Conservation (phyloP, 2,888 invertebrate species). For the Drosophila cracens region DNA sequence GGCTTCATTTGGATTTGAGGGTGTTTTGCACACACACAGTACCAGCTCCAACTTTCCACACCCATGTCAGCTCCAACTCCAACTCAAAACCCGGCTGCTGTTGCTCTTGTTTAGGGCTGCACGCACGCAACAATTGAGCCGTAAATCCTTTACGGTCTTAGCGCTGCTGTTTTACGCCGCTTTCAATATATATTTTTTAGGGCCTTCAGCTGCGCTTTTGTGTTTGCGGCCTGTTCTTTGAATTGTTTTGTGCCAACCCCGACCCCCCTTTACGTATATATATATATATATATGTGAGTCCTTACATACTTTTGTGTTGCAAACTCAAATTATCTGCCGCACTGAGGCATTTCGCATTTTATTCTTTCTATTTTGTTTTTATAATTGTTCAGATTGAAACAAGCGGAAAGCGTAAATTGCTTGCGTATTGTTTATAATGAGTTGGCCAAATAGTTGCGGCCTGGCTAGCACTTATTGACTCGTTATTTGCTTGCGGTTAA, state of each 20-base stretch:
- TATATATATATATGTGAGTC: not conserved
- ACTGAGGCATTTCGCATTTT: constrained; percentile 29
- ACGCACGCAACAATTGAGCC: constrained; percentile 82
- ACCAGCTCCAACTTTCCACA: constrained; percentile 5
- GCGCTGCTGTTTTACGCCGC: constrained; percentile 66
- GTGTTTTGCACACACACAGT: constrained; percentile 41
- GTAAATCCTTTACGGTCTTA: constrained; percentile 84
- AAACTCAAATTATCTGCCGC: constrained; percentile 13
- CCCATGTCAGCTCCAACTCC: constrained; percentile 17
- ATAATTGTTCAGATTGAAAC: constrained; percentile 73
- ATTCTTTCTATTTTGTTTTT: constrained; percentile 25
- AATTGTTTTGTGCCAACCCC: constrained; percentile 13
- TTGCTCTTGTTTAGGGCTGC: constrained; percentile 41
- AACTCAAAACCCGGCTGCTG: not conserved
- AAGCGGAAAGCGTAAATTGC: constrained; percentile 78
- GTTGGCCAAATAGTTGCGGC: constrained; percentile 26
- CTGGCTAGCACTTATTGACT: constrained; percentile 17
- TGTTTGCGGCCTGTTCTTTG: constrained; percentile 54
- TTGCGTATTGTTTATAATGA: constrained; percentile 59
- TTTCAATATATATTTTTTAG: constrained; percentile 53
- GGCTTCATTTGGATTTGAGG: constrained; percentile 61
- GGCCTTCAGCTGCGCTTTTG: constrained; percentile 61
- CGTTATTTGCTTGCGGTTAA: constrained; percentile 7
- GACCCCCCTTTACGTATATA: not conserved
- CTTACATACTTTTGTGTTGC: constrained; percentile 5